Percentiles rank a stretch among this genome's conserved stretches.
Evolutionary conservation across 37 sponge, comb jelly and placozoan genomes (phyloP).

Genomic region (Oscarella lobularis): DNA sequence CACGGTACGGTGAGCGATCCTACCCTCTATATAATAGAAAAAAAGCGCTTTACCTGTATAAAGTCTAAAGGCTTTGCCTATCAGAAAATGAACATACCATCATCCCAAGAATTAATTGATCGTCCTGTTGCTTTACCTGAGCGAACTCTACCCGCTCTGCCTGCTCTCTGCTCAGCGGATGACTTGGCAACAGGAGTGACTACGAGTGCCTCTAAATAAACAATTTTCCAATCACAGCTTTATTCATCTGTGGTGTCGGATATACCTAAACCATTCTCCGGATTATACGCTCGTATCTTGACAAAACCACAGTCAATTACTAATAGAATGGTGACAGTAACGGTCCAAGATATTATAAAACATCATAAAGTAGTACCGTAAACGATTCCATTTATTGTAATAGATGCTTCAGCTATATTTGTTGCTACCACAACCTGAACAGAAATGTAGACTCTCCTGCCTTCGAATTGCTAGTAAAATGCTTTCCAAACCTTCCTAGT

Average conservation of each 20-base stretch:
- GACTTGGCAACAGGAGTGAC: conserved; percentile 74
- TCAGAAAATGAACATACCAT: not conserved
- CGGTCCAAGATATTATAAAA: not conserved
- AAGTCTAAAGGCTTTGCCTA: not conserved
- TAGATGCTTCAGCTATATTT: conserved; percentile 89
- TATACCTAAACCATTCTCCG: conserved; percentile 51
- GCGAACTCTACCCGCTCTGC: conserved; percentile 78
- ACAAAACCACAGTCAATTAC: conserved; percentile 94
- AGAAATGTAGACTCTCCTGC: not conserved
- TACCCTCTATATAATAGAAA: not conserved
- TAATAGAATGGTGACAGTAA: conserved; percentile 13
- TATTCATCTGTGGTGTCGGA: not conserved
- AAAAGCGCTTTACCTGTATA: not conserved
- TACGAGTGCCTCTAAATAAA: conserved; percentile 54
- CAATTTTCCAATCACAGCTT: not conserved
- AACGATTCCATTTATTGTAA: conserved; percentile 81
- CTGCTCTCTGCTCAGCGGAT: conserved; percentile 77
- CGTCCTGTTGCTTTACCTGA: conserved; percentile 44
- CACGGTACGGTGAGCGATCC: too few species aligned
- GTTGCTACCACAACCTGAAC: conserved; percentile 76
- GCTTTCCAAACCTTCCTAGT: conserved; percentile 66
- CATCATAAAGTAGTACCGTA: conserved; percentile 32
- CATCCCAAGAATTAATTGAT: not conserved
- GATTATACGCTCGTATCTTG: conserved; percentile 57
- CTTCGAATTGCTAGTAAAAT: too few species aligned